Conservation (phyloP, 2,113 vertebrate genomes). For the Chlamydotis undulata region DNA sequence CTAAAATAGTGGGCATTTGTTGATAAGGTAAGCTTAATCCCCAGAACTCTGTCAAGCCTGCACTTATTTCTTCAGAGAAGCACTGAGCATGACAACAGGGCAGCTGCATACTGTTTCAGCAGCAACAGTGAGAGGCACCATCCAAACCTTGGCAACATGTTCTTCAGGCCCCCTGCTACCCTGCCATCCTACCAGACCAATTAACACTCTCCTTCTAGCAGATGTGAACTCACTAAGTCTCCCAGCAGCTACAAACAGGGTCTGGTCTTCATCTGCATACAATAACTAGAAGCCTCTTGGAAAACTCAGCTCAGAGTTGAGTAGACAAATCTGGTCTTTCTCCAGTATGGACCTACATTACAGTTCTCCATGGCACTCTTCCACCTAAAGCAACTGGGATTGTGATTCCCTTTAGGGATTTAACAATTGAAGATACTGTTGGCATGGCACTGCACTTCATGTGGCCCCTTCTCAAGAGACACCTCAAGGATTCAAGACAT, state of each 20-base stretch:
- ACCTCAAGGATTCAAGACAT: not conserved
- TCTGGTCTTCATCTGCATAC: not conserved
- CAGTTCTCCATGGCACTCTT: not conserved
- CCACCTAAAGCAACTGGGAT: not conserved
- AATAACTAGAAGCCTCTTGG: not conserved
- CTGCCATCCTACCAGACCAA: not conserved
- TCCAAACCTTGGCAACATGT: accelerated
- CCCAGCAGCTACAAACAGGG: not conserved
- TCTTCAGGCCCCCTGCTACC: not conserved
- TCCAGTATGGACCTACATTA: not conserved
- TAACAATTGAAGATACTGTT: not conserved
- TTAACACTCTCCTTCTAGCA: not conserved
- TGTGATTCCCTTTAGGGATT: not conserved
- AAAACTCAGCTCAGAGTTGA: not conserved
- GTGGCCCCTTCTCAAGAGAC: not conserved
- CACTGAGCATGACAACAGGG: not conserved
- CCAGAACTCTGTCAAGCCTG: not conserved
- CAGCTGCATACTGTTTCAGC: not conserved
- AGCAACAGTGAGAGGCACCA: not conserved
- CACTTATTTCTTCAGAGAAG: not conserved
- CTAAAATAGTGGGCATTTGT: not conserved
- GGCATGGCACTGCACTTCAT: not conserved
- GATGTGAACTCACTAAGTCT: not conserved
- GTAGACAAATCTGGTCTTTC: not conserved
- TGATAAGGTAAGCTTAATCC: not conserved